phyloP scores from a whole-genome alignment of 2,888 invertebrate genomes.

The Strigamia transsilvanica region DNA sequence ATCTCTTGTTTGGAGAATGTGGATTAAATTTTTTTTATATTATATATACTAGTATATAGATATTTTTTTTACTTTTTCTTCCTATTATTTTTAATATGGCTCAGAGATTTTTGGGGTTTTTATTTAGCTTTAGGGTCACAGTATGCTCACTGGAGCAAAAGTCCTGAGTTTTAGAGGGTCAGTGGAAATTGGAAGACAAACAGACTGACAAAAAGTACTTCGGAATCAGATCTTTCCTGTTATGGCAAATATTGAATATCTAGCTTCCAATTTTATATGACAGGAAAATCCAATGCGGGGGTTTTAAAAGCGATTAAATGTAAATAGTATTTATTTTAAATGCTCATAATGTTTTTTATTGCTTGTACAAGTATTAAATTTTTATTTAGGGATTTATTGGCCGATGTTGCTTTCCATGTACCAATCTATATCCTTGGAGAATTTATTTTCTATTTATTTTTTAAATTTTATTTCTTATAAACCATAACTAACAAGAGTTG shows the following conservation, averaged over 20 bases:
- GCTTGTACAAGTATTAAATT: neutral
- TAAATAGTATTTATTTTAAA: neutral
- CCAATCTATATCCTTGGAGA: neutral
- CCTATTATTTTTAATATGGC: neutral
- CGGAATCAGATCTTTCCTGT: conserved; percentile 30
- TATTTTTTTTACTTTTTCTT: neutral
- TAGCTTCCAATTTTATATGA: conserved; percentile 3
- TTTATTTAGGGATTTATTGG: no score
- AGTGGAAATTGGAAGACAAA: conserved; percentile 28
- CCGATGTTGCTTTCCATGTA: neutral
- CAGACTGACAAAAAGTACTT: neutral
- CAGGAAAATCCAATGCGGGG: neutral
- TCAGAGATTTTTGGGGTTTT: neutral
- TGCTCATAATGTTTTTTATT: neutral
- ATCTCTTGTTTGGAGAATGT: conserved; percentile 20
- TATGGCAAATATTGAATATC: conserved; percentile 38
- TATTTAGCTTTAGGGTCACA: conserved; percentile 11
- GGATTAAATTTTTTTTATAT: neutral
- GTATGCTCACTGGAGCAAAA: neutral
- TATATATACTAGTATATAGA: neutral
- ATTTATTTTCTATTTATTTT: neutral
- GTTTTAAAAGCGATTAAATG: neutral
- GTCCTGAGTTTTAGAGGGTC: neutral
- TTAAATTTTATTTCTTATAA: conserved; percentile 5
- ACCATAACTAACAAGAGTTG: conserved; percentile 41